A percentile compares a stretch with the other conserved stretches of the same genome.
Conservation (phyloP, 2,888 invertebrate species). For the Hetaerina titia region DNA sequence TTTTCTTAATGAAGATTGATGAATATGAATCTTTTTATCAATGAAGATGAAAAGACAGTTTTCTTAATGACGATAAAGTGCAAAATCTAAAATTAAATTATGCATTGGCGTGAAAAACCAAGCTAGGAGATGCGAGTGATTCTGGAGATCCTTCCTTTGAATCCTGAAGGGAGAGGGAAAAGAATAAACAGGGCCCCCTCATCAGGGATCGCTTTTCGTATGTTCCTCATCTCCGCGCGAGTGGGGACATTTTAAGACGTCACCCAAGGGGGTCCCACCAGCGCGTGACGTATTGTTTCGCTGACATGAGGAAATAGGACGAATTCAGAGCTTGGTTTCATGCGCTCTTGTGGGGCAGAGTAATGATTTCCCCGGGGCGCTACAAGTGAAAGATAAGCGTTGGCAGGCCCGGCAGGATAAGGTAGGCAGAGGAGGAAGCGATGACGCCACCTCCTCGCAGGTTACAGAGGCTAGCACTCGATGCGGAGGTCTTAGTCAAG, state of each 20-base stretch:
- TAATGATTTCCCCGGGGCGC: slow-evolving; percentile 57
- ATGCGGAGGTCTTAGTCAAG: neutral
- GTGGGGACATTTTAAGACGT: slow-evolving; percentile 34
- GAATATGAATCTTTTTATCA: too few species aligned
- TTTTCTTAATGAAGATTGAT: too few species aligned
- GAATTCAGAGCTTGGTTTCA: slow-evolving; percentile 13
- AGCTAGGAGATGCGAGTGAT: neutral
- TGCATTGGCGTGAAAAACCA: neutral
- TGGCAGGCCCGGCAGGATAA: neutral
- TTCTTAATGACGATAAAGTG: neutral
- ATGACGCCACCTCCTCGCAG: neutral
- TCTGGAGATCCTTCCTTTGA: neutral
- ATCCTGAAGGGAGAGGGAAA: neutral
- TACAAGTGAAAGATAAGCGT: slow-evolving; percentile 28
- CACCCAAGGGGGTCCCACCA: slow-evolving; percentile 23
- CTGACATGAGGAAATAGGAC: slow-evolving; percentile 49
- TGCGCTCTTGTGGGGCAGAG: slow-evolving; percentile 24
- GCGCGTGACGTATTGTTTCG: slow-evolving; percentile 51
- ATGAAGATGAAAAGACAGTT: too few species aligned
- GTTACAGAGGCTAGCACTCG: neutral
- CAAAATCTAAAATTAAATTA: neutral
- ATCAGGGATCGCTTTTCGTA: neutral
- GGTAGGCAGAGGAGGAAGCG: neutral
- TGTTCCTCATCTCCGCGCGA: neutral
- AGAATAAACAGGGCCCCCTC: neutral